These are phyloP conservation scores for Strongylocentrotus purpuratus DNA, from an alignment of 35 echinoderm and acorn worm genomes.

Conservation along the genomic window DNA sequence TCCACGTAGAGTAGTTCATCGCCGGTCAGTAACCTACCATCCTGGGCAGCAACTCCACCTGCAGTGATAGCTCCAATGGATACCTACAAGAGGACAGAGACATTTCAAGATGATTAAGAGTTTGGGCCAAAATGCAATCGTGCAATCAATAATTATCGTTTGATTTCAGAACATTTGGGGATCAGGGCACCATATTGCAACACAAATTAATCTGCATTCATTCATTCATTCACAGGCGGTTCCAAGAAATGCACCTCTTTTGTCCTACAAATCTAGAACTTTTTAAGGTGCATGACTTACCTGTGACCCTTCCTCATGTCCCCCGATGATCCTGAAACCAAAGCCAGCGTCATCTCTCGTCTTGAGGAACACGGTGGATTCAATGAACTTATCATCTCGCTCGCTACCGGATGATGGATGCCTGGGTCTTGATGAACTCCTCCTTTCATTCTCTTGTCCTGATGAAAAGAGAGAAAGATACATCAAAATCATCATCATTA, in stretches of 20 bases:
- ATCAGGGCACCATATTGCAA: too few relatives aligned
- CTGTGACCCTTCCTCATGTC: constrained; percentile 91
- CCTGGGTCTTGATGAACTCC: constrained; percentile 66
- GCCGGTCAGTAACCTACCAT: constrained; percentile 81
- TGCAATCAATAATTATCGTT: too few relatives aligned
- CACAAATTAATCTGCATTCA: too few relatives aligned
- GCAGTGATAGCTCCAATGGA: constrained; percentile 83
- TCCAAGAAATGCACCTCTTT: not conserved
- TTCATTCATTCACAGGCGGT: too few relatives aligned
- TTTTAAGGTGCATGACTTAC: constrained; percentile 44
- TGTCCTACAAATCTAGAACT: not conserved
- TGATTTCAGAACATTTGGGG: too few relatives aligned
- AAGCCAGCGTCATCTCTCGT: constrained; percentile 75
- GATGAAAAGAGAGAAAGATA: not conserved
- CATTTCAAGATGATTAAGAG: not conserved
- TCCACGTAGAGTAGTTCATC: constrained; percentile 98
- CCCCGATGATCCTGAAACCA: constrained; percentile 95
- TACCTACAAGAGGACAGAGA: constrained; percentile 63
- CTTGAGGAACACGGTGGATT: constrained; percentile 96
- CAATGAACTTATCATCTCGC: constrained; percentile 70
- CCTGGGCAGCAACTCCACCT: constrained; percentile 85
- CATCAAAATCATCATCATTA: not conserved
- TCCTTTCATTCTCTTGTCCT: constrained; percentile 56
- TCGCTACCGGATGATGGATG: constrained; percentile 44
- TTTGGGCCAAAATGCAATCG: too few relatives aligned